These are phyloP conservation scores for Acanthochromis polyacanthus DNA, from an alignment of 2,113 vertebrate genomes.

Conservation along the genomic window DNA sequence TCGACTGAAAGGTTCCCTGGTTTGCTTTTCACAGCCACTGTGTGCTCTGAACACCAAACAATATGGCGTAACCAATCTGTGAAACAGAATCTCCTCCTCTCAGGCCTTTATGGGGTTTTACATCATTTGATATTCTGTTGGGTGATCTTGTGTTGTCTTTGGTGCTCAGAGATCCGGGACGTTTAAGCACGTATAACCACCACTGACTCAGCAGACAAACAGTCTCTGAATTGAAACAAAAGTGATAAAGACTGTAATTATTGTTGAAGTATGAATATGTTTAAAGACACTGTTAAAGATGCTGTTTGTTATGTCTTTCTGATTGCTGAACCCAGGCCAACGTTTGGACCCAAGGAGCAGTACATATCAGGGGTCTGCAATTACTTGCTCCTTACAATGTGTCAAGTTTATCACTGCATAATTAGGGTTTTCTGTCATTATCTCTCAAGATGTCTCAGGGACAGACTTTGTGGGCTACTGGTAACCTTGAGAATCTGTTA, in stretches of 20 bases:
- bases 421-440: slow-evolving; percentile 58
- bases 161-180: slow-evolving; percentile 62
- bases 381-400: slow-evolving; percentile 67
- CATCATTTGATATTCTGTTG: slow-evolving; percentile 55
- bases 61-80: slow-evolving; percentile 72
- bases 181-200: slow-evolving; percentile 59
- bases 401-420: slow-evolving; percentile 74
- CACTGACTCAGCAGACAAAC: slow-evolving; percentile 65
- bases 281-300: slow-evolving; percentile 85
- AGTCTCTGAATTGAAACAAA: slow-evolving; percentile 50
- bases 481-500: slow-evolving; percentile 77
- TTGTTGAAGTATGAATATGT: slow-evolving; percentile 80
- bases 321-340: slow-evolving; percentile 68
- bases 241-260: slow-evolving; percentile 75
- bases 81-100: slow-evolving; percentile 77
- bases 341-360: slow-evolving; percentile 76
- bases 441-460: slow-evolving; percentile 76
- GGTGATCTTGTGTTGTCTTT: slow-evolving; percentile 61
- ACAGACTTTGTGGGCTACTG: slow-evolving; percentile 75
- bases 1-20: slow-evolving; percentile 19
- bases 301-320: slow-evolving; percentile 71
- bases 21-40: slow-evolving; percentile 54
- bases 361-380: slow-evolving; percentile 76
- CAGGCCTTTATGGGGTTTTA: slow-evolving; percentile 73
- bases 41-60: slow-evolving; percentile 70